These are phyloP conservation scores for Henicopernis longicauda DNA, from an alignment of 2,113 vertebrate species.

Conservation along the genomic window DNA sequence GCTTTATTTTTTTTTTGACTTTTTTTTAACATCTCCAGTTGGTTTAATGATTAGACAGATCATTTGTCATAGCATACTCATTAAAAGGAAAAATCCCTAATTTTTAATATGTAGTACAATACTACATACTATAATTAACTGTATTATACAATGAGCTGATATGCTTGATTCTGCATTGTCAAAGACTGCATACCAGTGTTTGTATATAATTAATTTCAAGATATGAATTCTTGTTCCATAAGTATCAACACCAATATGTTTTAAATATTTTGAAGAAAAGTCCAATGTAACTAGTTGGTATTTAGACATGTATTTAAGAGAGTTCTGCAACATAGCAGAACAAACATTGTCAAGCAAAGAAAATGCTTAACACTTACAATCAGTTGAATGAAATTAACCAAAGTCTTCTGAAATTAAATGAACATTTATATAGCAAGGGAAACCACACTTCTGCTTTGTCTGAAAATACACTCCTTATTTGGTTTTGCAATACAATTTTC, in stretches of 20 bases:
- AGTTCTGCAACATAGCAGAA: not conserved
- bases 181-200: not conserved
- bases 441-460: not conserved
- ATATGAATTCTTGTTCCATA: not conserved
- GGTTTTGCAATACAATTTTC: constrained; percentile 20
- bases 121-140: not conserved
- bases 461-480: not conserved
- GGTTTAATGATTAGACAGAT: not conserved
- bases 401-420: not conserved
- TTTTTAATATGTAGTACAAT: not conserved
- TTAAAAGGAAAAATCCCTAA: not conserved
- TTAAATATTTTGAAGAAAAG: not conserved
- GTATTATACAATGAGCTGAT: not conserved
- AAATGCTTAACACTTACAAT: not conserved
- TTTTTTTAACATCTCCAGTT: not conserved
- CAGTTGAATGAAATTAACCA: not conserved
- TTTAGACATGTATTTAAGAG: not conserved
- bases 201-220: not conserved
- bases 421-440: not conserved
- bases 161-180: not conserved
- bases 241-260: not conserved
- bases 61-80: not conserved
- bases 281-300: not conserved
- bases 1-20: not conserved
- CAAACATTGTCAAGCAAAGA: not conserved